phyloP scores from a whole-genome alignment of 2,797 vertebrate species.

The Discoglossus pictus region DNA sequence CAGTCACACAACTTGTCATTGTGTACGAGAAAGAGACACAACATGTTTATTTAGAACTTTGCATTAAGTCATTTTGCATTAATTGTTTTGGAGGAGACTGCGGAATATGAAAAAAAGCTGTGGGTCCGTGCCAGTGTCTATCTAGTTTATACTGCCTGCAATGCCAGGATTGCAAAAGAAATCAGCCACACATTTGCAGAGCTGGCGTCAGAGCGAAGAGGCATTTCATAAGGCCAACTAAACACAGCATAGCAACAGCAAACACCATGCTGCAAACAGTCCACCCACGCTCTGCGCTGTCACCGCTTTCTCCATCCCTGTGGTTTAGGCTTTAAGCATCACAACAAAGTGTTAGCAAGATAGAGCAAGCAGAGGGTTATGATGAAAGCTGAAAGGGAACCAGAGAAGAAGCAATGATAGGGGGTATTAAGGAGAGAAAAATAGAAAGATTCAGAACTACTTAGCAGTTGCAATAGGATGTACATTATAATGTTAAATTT shows the following conservation, averaged over 20 bases:
- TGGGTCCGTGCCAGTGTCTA: slow-evolving; percentile 19
- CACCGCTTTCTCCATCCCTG: slow-evolving; percentile 43
- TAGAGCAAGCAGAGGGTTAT: slow-evolving; percentile 22
- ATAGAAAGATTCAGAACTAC: neutral
- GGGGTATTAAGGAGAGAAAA: too few relatives aligned
- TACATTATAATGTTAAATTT: too few relatives aligned
- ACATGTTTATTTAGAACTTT: neutral
- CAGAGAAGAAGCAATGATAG: neutral
- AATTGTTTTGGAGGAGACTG: slow-evolving; percentile 17
- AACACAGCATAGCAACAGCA: slow-evolving; percentile 48
- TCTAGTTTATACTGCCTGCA: slow-evolving; percentile 26
- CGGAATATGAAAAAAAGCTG: slow-evolving; percentile 12
- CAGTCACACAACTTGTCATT: too few relatives aligned
- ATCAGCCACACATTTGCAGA: slow-evolving; percentile 46
- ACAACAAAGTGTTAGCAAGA: slow-evolving; percentile 20
- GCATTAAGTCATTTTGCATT: slow-evolving; percentile 9
- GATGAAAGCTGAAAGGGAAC: slow-evolving; percentile 11
- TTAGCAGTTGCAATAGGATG: too few relatives aligned
- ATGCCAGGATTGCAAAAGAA: slow-evolving; percentile 38
- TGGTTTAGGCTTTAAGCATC: slow-evolving; percentile 39
- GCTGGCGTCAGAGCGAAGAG: slow-evolving; percentile 47
- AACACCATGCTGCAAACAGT: slow-evolving; percentile 47
- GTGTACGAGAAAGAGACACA: too few relatives aligned
- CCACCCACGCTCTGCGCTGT: slow-evolving; percentile 39
- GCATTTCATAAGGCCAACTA: slow-evolving; percentile 33